phyloP scores from a whole-genome alignment of 2,797 vertebrate species.

The Distichodus sexfasciatus region DNA sequence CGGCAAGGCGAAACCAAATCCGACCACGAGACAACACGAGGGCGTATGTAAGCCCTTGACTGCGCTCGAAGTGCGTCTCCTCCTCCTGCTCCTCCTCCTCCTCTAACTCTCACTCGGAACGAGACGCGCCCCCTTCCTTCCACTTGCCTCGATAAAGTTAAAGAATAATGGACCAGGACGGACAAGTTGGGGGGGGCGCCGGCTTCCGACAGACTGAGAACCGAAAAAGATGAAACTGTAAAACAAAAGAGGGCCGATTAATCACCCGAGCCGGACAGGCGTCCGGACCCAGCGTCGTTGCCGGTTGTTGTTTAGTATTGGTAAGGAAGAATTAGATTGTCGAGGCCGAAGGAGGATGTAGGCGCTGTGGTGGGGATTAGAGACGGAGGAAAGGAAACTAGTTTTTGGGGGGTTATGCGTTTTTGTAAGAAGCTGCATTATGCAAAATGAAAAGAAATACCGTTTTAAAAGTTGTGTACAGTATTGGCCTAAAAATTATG shows the following conservation, averaged over 20 bases:
- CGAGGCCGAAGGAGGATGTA: too few relatives aligned
- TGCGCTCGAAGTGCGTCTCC: too few relatives aligned
- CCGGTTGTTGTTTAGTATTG: too few relatives aligned
- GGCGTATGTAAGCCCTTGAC: constrained; percentile 82
- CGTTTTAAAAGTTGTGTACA: constrained; percentile 95
- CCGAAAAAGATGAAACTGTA: constrained; percentile 24
- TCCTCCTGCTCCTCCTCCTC: constrained; percentile 27
- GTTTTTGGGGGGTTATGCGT: too few relatives aligned
- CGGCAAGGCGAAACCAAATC: constrained; percentile 99
- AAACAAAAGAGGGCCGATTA: too few relatives aligned
- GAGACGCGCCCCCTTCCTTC: constrained; percentile 95
- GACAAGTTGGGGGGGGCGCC: too few relatives aligned
- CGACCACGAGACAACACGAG: constrained; percentile 97
- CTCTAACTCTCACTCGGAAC: constrained; percentile 68
- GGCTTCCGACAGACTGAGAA: constrained; percentile 80
- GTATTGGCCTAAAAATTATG: constrained; percentile 99
- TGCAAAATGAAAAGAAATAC: constrained; percentile 83
- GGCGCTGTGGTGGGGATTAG: too few relatives aligned
- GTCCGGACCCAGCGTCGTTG: constrained; percentile 15
- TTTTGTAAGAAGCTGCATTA: constrained; percentile 92
- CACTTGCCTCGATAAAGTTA: too few relatives aligned
- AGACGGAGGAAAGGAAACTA: too few relatives aligned
- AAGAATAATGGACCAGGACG: too few relatives aligned
- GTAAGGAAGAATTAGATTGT: too few relatives aligned
- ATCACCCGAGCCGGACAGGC: constrained; percentile 68